phyloP scores from a whole-genome alignment of 1,140 invertebrate species.

The Rhizoglyphus robini region DNA sequence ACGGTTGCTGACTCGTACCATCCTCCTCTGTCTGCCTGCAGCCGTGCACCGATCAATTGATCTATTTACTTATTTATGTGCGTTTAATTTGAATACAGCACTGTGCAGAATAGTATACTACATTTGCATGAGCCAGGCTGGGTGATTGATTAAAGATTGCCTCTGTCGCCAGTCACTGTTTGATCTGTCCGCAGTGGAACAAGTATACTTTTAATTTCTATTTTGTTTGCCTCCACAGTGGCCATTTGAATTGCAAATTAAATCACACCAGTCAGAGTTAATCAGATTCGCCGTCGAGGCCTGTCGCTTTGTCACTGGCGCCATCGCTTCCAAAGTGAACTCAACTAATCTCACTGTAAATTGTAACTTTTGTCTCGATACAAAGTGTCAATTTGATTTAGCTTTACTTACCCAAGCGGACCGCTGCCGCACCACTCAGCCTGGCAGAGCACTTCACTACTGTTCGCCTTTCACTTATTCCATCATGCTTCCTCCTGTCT shows the following conservation, averaged over 20 bases:
- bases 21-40: not conserved
- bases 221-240: not conserved
- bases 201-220: conserved; percentile 9
- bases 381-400: conserved; percentile 14
- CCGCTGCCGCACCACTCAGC: too few species aligned
- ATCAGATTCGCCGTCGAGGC: not conserved
- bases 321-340: not conserved
- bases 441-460: too few species aligned
- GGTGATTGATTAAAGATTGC: conserved; percentile 15
- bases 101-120: not conserved
- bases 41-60: not conserved
- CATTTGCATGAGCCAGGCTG: not conserved
- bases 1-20: not conserved
- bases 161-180: not conserved
- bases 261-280: conserved; percentile 9
- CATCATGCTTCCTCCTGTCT: too few species aligned
- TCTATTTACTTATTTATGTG: conserved; percentile 1
- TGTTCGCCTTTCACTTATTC: too few species aligned
- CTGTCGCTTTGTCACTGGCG: not conserved
- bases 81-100: not conserved
- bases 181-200: not conserved
- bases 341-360: not conserved
- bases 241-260: conserved; percentile 10
- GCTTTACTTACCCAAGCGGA: not conserved
- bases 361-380: conserved; percentile 9